Base-by-base conservation (phyloP, 2,888 invertebrate species). In the Ptychoptera contaminata region DNA sequence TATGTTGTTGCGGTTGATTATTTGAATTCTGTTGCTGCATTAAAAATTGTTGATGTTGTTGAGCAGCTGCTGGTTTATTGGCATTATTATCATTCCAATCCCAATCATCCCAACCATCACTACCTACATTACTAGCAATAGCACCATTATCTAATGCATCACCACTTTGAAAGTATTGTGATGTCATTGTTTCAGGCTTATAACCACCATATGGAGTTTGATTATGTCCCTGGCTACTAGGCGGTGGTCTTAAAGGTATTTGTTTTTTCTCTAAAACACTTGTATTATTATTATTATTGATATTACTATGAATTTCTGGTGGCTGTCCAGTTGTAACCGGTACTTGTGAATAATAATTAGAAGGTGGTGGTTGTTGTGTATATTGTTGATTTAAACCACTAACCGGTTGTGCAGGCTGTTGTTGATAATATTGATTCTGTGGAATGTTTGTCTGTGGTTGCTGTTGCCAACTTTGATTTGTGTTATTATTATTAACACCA, bases 31-130 rank as follows among this genome's bases (percentile, higher is more conserved):
- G 41, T 16, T n/a, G 35, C 8, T 41, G 34, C 10, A 11, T 16
- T 35, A n/a, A 9, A 1, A n/a, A n/a, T 35, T 16, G 9, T 12
- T 34, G 35, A n/a, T 34, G 35, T 16, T 12, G 34, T 14, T 34
- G 41, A 10, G 9, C 3, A 37, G 37, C 9, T 14, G 40, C 8
- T 37, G 42, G 37, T 42, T 38, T 14, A 35, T 43, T 29, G 39
- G 47, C 10, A 37, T 45, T 45, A 32, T 45, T 10, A 38, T 44
- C 31, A 34, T 30, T 16, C 12, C 12, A 12, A 16, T 48, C 45
- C 42, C 42, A 48, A 32, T 48, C 48, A 39, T 39, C 42, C 48
- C 48, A 48, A 12, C 43, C 47, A 35, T 48, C 47, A 35, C 23
- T 37, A n/a, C 43, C 16, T 29, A 36, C 43, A 43, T 40, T 34